Base-by-base conservation (phyloP, 2,113 vertebrate species). In the Cygnus atratus region DNA sequence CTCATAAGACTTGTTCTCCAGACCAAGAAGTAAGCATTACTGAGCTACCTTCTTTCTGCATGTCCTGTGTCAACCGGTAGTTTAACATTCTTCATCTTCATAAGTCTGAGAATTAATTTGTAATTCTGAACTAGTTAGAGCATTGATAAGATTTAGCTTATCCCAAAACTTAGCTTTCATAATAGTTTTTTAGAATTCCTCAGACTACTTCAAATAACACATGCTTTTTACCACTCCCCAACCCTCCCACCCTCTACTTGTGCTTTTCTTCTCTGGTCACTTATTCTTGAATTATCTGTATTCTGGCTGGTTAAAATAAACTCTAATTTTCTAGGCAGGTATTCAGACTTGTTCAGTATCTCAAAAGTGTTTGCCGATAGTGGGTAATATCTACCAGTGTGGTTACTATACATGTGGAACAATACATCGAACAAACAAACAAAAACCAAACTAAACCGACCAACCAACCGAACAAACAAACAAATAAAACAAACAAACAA, bases 171-270 rank as follows among this genome's bases (percentile, higher is more conserved):
- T 28, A 62, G 12, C 6, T 80, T 88, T 83, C 4, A 33, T 10
- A 80, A 33, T 2, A 10, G 9, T 12, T 50, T 72, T 74, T 54
- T 63, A 37, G 3, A 80, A 48, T 63, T 83, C 28, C 11, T 76
- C 9, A 33, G 13, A 72, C 5, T 12, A 22, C 16, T 57, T 70
- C 11, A 58, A n/a, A 54, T 19, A n/a, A 43, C 3, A 4, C 8
- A 63, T 11, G 39, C 2, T 50, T 63, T 66, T 77, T 6, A 25
- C 8, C 25, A 26, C 10, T 9, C 9, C 10, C 11, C 3, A 4
- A 10, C 5, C 3, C 1, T 10, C 4, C 24, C 18, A 1, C 7
- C 12, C 4, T 33, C 17, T 15, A 22, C 26, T 62, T 24, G 5
- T 39, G 29, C 19, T n/a, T 55, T 39, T 28, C 16, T 63, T 82